phyloP scores from a whole-genome alignment of 2,888 invertebrate genomes.

The Thyatira batis region DNA sequence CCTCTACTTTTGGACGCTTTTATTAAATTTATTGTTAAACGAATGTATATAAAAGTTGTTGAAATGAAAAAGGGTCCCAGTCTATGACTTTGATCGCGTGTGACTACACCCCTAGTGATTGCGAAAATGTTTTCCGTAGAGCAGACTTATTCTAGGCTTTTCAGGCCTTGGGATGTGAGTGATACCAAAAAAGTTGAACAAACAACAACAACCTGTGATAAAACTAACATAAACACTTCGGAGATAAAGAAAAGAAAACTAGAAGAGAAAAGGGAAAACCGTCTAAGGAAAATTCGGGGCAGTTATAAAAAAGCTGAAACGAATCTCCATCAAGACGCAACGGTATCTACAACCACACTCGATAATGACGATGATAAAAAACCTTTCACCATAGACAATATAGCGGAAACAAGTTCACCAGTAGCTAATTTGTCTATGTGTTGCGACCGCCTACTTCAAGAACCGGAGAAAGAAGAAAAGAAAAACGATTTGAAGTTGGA shows the following conservation, averaged over 20 bases:
- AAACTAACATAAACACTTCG: slow-evolving; percentile 28
- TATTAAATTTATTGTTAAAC: slow-evolving; percentile 81
- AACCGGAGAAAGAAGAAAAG: slow-evolving; percentile 40
- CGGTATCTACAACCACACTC: slow-evolving; percentile 81
- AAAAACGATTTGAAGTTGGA: slow-evolving; percentile 21
- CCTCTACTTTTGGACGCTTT: slow-evolving; percentile 74
- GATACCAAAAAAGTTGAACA: slow-evolving; percentile 43
- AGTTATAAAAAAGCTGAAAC: slow-evolving; percentile 60
- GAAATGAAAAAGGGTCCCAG: slow-evolving; percentile 75
- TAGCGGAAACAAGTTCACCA: slow-evolving; percentile 47
- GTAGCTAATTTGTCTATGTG: slow-evolving; percentile 65
- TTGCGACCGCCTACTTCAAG: slow-evolving; percentile 65
- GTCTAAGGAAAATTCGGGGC: slow-evolving; percentile 73
- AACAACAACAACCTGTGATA: slow-evolving; percentile 30
- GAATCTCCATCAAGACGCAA: slow-evolving; percentile 77
- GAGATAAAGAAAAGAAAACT: slow-evolving; percentile 48
- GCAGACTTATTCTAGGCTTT: slow-evolving; percentile 78
- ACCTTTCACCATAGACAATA: slow-evolving; percentile 3
- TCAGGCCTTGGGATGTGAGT: slow-evolving; percentile 84
- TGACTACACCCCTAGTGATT: slow-evolving; percentile 44
- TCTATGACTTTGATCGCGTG: slow-evolving; percentile 59
- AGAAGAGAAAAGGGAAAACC: slow-evolving; percentile 63
- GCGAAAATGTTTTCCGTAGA: slow-evolving; percentile 64
- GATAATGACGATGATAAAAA: slow-evolving; percentile 50
- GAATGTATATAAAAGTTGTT: slow-evolving; percentile 80